Conservation (phyloP, 2,113 vertebrate species). For the Burhinus bistriatus region DNA sequence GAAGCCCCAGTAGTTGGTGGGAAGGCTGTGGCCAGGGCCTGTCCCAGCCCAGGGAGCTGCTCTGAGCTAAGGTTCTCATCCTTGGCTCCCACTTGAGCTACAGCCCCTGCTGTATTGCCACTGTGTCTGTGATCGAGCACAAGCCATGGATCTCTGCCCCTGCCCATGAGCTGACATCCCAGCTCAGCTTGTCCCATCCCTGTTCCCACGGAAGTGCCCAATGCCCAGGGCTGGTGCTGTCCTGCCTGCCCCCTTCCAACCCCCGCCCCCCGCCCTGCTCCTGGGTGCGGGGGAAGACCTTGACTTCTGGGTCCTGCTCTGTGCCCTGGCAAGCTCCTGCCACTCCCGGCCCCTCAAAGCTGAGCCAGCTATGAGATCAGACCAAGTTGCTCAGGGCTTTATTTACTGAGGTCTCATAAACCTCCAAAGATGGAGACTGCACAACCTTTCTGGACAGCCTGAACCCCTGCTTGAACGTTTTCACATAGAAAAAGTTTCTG, state of each 20-base stretch:
- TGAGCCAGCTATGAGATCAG: background rate
- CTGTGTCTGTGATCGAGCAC: background rate
- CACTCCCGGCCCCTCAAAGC: background rate
- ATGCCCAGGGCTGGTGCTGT: background rate
- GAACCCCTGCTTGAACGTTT: background rate
- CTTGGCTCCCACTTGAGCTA: background rate
- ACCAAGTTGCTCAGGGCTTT: background rate
- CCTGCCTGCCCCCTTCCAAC: background rate
- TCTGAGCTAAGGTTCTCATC: background rate
- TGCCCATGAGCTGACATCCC: background rate
- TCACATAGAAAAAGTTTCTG: background rate
- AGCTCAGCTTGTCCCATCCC: background rate
- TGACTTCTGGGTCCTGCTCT: background rate
- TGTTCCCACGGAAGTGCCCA: fast-evolving
- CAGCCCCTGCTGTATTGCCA: background rate
- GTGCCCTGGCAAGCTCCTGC: background rate
- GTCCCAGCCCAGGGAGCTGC: background rate
- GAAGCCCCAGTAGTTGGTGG: background rate
- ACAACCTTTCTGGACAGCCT: background rate
- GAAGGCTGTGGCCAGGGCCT: background rate
- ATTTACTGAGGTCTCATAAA: background rate
- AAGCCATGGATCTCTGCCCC: background rate
- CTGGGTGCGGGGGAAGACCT: background rate
- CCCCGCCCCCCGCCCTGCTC: background rate
- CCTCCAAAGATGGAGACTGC: background rate